A percentile compares a stretch with the other conserved stretches of the same genome.
These are phyloP conservation scores for Danio choprae DNA, from an alignment of 2,797 vertebrate species.

Conservation along the genomic window DNA sequence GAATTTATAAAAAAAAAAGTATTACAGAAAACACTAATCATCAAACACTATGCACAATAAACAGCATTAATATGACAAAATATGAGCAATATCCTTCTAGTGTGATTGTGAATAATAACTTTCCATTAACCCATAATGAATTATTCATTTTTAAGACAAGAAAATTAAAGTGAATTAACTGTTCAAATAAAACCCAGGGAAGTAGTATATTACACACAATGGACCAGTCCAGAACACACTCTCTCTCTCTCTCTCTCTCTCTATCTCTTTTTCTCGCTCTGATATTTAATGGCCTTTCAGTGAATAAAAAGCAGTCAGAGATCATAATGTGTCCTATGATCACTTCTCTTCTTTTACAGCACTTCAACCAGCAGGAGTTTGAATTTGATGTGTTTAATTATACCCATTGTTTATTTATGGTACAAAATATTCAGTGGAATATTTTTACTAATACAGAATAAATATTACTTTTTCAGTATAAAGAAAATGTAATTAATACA, in stretches of 20 bases:
- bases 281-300: background rate
- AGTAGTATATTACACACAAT: too few species aligned
- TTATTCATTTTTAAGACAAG: background rate
- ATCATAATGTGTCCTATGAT: background rate
- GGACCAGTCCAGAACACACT: background rate
- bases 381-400: background rate
- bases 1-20: too few species aligned
- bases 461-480: too few species aligned
- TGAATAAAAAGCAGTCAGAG: background rate
- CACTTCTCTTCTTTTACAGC: background rate
- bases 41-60: background rate
- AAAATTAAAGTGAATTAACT: background rate
- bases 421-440: background rate
- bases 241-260: too few species aligned
- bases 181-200: background rate
- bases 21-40: background rate
- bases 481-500: too few species aligned
- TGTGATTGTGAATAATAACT: background rate
- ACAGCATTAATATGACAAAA: background rate
- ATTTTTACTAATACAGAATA: too few species aligned
- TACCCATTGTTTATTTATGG: background rate
- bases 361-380: background rate
- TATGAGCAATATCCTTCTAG: background rate
- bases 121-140: background rate
- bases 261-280: too few species aligned